Evolutionary conservation across 2,797 vertebrate genomes (phyloP), one percentile per base, ranked within the genome.

Genomic region (Sylvilagus floridanus): DNA sequence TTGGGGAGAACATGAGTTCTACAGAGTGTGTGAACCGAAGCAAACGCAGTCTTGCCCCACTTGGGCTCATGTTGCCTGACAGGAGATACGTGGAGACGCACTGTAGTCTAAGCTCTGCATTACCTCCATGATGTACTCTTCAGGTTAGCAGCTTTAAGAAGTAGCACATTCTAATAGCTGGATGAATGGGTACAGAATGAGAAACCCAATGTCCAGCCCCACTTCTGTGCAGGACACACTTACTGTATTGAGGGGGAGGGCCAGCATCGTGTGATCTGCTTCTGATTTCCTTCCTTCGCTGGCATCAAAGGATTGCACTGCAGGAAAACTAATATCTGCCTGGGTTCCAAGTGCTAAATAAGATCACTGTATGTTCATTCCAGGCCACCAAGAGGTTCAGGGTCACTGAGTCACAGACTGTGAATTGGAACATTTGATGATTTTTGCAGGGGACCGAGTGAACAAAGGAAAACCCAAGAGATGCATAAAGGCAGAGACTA

Each of bases 401-500:
- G 82, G 87, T 95, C 90, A 95, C 60, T 7, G 2, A 93, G 75
- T 88, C 78, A 66, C 42, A 79, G 75, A 82, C 66, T 73, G 12
- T 88, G 77, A 91, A 84, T 92, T 65, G 73, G 71, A 96, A 94
- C 50, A 24, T 54, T 78, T 92, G 72, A 96, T 95, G 88, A 81
- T 66, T 93, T 97, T 93, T 95, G 68, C 94, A 97, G 90, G 54
- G 71, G 52, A 68, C 62, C 88, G 62, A 32, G 30, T 68, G 85
- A 96, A 88, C 91, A 95, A 90, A 92, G 60, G 8, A 94, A 97
- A 95, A 68, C 83, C 65, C 62, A 63, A 37, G 75, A 92, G 50
- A 84, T 26, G n/a, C 1, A 66, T 52, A 77, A 88, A 96, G 42
- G 12, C 50, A 17, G 76, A 93, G 96, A 84, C 17, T 17, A 71